Base-by-base conservation (phyloP, 2,888 invertebrate genomes). In the Nephrotoma flavescens region DNA sequence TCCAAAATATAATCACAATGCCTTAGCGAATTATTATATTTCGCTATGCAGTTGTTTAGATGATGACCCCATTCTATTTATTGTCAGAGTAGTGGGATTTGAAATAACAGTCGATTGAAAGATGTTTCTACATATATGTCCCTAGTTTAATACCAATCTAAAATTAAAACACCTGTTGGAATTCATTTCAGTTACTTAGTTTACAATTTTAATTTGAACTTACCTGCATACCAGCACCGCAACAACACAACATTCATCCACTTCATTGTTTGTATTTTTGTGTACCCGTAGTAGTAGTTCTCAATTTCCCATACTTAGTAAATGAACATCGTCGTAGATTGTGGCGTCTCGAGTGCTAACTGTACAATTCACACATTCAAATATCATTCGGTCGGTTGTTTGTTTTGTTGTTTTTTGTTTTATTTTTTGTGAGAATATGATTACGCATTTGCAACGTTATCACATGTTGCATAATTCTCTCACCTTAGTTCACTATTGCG, bases 401-500 rank as follows among this genome's bases (percentile, higher is more conserved):
- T 31, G 31, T 31, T 31, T 31, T 31, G 3, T 31, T 19, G 19
- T 31, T 52, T 52, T 52, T 71, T n/a, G n/a, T n/a, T n/a, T n/a
- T n/a, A n/a, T n/a, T n/a, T 71, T 19, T 31, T 9, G 31, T 31
- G 71, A 71, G 71, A 19, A 11, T 71, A 84, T 15, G 4, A 45
- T 85, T 42, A 85, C 85, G 85, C 85, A 85, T 44, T 85, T 42
- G 5, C 44, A 85, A 85, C 15, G 85, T 85, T 85, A 85, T 85
- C 85, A 85, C 85, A 42, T 44, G 85, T 85, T 85, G 85, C 85
- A 85, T 45, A 85, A 85, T 44, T 44, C 31, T 71, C 71, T 19
- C 31, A 71, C 9, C 31, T 71, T 4, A 71, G 6, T 71, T 71
- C 31, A 31, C n/a, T 71, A 71, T 31, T 31, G 71, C 71, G 71